Conservation (phyloP, 2,888 invertebrate genomes). For the Limulus polyphemus region DNA sequence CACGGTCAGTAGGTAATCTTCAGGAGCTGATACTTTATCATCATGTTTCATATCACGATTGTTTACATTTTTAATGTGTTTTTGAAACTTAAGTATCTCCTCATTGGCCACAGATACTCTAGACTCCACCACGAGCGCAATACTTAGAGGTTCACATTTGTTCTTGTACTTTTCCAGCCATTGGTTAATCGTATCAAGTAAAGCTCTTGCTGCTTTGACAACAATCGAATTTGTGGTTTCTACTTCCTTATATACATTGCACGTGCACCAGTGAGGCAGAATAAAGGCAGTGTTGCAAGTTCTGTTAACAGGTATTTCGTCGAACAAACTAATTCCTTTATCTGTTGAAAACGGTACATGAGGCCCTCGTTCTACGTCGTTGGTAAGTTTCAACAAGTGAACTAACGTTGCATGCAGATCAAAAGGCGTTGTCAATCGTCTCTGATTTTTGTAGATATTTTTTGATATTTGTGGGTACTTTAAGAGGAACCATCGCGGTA, state of each 20-base stretch:
- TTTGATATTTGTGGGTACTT: constrained; percentile 27
- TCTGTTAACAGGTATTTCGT: constrained; percentile 32
- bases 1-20: constrained; percentile 49
- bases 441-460: constrained; percentile 31
- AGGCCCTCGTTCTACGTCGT: constrained; percentile 27
- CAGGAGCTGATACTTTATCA: constrained; percentile 16
- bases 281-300: constrained; percentile 35
- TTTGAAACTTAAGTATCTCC: constrained; percentile 17
- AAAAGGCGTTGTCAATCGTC: constrained; percentile 37
- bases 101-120: constrained; percentile 20
- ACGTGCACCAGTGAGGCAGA: constrained; percentile 36
- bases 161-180: constrained; percentile 7
- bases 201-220: constrained; percentile 14
- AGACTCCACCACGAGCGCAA: constrained; percentile 17
- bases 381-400: constrained; percentile 28
- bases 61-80: constrained; percentile 20
- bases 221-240: constrained; percentile 11
- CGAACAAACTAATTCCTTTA: constrained; percentile 31
- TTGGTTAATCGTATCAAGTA: constrained; percentile 19
- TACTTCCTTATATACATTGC: constrained; percentile 22
- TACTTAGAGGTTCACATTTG: constrained; percentile 8
- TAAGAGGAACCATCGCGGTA: constrained; percentile 33
- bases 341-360: not conserved
- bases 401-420: constrained; percentile 37
- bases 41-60: constrained; percentile 17